Evolutionary conservation across 2,888 invertebrate species (phyloP).

Genomic region (Epinotia ramella): DNA sequence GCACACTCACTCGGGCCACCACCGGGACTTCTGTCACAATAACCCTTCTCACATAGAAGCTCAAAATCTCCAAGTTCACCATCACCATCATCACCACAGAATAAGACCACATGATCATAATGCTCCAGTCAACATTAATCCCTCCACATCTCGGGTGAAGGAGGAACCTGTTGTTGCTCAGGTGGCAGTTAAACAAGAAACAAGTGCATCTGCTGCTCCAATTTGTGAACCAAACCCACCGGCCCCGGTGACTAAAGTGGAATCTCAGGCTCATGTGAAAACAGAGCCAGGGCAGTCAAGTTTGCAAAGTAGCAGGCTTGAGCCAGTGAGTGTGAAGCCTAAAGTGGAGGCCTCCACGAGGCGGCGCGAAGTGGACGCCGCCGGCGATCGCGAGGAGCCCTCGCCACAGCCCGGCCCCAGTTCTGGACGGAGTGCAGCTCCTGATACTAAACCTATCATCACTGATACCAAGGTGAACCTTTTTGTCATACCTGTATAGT

Average conservation of each 20-base stretch:
- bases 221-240: slow-evolving; percentile 47
- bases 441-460: slow-evolving; percentile 50
- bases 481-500: background rate
- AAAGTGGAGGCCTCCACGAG: slow-evolving; percentile 55
- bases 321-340: slow-evolving; percentile 62
- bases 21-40: slow-evolving; percentile 53
- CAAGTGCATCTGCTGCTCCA: slow-evolving; percentile 45
- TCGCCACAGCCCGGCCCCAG: slow-evolving; percentile 78
- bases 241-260: slow-evolving; percentile 59
- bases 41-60: slow-evolving; percentile 57
- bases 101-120: slow-evolving; percentile 21
- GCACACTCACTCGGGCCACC: slow-evolving; percentile 52
- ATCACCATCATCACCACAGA: slow-evolving; percentile 52
- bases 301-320: slow-evolving; percentile 49
- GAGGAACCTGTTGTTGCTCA: slow-evolving; percentile 63
- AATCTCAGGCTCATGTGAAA: slow-evolving; percentile 61
- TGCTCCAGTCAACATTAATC: slow-evolving; percentile 48
- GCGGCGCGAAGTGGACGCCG: slow-evolving; percentile 59
- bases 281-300: slow-evolving; percentile 59
- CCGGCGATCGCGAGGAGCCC: slow-evolving; percentile 61
- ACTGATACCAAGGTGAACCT: slow-evolving; percentile 57
- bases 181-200: slow-evolving; percentile 64
- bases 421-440: slow-evolving; percentile 56
- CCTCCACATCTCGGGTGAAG: slow-evolving; percentile 61
- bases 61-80: slow-evolving; percentile 59